phyloP scores from a whole-genome alignment of 2,888 invertebrate genomes.

The Lysandra coridon region DNA sequence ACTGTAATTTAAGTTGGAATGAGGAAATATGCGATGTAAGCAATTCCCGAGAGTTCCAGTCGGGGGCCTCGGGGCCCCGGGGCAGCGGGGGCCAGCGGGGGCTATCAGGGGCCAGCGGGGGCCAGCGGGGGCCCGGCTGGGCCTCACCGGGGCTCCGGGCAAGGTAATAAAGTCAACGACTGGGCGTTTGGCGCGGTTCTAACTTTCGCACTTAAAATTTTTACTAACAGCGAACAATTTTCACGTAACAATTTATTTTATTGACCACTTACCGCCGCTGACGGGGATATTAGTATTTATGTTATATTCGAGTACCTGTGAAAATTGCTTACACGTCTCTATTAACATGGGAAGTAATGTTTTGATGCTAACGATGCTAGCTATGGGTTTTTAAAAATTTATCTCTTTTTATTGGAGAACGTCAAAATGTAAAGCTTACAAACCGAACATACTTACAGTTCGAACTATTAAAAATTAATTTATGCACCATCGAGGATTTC shows the following conservation, averaged over 20 bases:
- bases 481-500: no score
- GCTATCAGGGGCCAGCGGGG: background rate
- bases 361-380: background rate
- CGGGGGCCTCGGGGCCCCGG: background rate
- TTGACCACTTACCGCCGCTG: conserved; percentile 6
- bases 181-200: background rate
- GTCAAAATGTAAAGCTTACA: no score
- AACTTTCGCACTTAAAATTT: conserved; percentile 25
- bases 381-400: no score
- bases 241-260: conserved; percentile 20
- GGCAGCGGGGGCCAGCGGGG: background rate
- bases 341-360: background rate
- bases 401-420: no score
- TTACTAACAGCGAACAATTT: conserved; percentile 26
- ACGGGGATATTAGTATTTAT: background rate
- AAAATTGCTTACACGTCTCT: background rate
- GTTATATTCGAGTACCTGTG: background rate
- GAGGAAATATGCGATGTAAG: conserved; percentile 29
- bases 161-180: conserved; percentile 40
- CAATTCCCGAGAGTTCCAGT: background rate
- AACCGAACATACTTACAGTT: no score
- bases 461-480: no score
- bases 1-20: conserved; percentile 29
- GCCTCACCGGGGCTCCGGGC: conserved; percentile 29
- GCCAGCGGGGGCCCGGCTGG: background rate